A percentile compares a stretch with the other conserved stretches of the same genome.
phyloP scores from a whole-genome alignment of 2,888 invertebrate species.

The Eupithecia inturbata region DNA sequence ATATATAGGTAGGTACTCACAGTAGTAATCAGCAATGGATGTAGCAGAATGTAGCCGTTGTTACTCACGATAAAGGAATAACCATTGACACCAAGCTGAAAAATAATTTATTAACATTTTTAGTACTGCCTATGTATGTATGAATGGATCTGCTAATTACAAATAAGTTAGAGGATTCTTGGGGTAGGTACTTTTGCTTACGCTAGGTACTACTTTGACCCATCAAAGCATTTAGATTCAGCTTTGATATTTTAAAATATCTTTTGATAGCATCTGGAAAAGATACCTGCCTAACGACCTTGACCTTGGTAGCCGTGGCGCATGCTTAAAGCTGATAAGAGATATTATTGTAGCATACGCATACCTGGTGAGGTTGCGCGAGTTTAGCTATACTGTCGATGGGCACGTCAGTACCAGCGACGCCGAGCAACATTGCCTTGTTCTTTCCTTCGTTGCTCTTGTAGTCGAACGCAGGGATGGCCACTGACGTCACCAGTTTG shows the following conservation, averaged over 20 bases:
- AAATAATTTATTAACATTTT: conserved; percentile 39
- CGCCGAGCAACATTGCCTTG: conserved; percentile 93
- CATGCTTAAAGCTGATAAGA: background rate
- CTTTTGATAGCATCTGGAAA: too few relatives aligned
- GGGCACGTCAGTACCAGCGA: conserved; percentile 97
- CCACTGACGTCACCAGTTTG: conserved; percentile 94
- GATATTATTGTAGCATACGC: too few relatives aligned
- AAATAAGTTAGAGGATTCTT: background rate
- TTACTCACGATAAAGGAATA: conserved; percentile 98
- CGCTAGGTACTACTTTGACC: background rate
- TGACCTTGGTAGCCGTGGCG: background rate
- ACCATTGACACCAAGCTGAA: conserved; percentile 96
- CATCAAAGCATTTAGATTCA: too few relatives aligned
- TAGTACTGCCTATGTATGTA: background rate
- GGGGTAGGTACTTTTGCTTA: background rate
- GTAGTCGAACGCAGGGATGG: conserved; percentile 95
- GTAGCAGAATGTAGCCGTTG: conserved; percentile 97
- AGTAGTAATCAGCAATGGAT: conserved; percentile 95
- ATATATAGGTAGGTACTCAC: conserved; percentile 81
- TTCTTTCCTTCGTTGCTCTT: conserved; percentile 85
- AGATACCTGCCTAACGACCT: too few relatives aligned
- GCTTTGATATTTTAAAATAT: background rate
- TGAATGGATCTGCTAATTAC: background rate
- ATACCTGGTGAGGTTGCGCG: conserved; percentile 94
- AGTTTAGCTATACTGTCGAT: conserved; percentile 95